phyloP scores from a whole-genome alignment of 1,140 invertebrate species.

The Saccostrea echinata region DNA sequence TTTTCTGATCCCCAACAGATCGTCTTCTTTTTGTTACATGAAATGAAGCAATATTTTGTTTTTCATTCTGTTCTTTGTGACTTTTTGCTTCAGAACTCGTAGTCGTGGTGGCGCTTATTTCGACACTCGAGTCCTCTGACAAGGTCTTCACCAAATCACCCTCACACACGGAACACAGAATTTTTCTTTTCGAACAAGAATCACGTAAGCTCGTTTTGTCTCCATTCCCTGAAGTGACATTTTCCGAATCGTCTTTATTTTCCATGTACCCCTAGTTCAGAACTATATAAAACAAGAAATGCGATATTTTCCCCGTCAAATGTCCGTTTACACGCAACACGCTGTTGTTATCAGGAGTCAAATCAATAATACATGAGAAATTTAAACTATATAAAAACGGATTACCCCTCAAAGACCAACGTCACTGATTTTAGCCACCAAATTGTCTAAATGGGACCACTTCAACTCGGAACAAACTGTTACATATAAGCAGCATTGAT shows the following conservation, averaged over 20 bases:
- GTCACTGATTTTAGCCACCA: not conserved
- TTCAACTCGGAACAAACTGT: not conserved
- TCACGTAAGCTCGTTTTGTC: not conserved
- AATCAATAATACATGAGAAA: not conserved
- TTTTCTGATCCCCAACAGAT: not conserved
- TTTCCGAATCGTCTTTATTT: not conserved
- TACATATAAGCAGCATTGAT: not conserved
- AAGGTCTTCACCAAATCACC: not conserved
- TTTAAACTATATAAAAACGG: not conserved
- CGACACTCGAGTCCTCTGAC: not conserved
- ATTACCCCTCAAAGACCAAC: not conserved
- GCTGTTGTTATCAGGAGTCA: not conserved
- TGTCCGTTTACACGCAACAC: not conserved
- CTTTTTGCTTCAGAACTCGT: not conserved
- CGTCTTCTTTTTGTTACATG: not conserved
- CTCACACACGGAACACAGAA: constrained; percentile 22
- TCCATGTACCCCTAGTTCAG: not conserved
- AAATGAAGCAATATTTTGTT: not conserved
- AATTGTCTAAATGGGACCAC: not conserved
- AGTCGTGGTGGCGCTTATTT: not conserved
- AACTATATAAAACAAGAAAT: not conserved
- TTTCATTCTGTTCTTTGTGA: not conserved
- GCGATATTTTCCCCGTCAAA: not conserved
- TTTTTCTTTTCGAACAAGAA: not conserved
- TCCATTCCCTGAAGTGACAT: not conserved